These are phyloP conservation scores for Diplodus puntazzo DNA, from an alignment of 2,797 vertebrate species.

Conservation along the genomic window DNA sequence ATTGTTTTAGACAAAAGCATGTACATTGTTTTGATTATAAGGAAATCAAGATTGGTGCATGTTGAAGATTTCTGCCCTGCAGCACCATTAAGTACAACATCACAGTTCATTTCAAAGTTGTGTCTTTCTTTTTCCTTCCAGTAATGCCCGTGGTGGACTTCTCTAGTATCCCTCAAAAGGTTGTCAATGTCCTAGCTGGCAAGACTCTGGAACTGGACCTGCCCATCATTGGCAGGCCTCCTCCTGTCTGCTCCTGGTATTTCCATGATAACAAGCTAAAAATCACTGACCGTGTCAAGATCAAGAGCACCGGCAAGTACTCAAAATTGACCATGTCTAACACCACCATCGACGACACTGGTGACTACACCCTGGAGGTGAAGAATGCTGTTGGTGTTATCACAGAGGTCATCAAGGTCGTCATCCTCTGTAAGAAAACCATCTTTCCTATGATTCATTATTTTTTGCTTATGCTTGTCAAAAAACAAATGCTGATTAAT, in stretches of 20 bases:
- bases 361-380: conserved; percentile 93
- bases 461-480: neutral
- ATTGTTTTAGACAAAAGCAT: neutral
- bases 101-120: neutral
- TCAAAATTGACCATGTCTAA: conserved; percentile 91
- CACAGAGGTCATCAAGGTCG: conserved; percentile 92
- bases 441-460: neutral
- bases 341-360: conserved; percentile 94
- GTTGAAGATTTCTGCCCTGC: neutral
- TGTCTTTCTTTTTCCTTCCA: conserved; percentile 61
- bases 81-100: neutral
- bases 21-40: no score
- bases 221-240: conserved; percentile 93
- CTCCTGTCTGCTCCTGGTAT: conserved; percentile 94
- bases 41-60: no score
- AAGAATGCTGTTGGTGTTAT: conserved; percentile 92
- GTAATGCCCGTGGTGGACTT: conserved; percentile 95
- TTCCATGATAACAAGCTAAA: conserved; percentile 91
- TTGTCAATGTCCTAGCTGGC: conserved; percentile 91
- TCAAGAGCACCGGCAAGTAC: conserved; percentile 91
- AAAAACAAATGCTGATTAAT: neutral
- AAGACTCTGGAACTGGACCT: conserved; percentile 93
- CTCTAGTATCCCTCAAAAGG: conserved; percentile 93
- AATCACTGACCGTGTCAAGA: conserved; percentile 91
- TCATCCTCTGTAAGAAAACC: conserved; percentile 93